These are phyloP conservation scores for Phrynocephalus vlangalii DNA, from an alignment of 2,797 vertebrate genomes.

Conservation along the genomic window DNA sequence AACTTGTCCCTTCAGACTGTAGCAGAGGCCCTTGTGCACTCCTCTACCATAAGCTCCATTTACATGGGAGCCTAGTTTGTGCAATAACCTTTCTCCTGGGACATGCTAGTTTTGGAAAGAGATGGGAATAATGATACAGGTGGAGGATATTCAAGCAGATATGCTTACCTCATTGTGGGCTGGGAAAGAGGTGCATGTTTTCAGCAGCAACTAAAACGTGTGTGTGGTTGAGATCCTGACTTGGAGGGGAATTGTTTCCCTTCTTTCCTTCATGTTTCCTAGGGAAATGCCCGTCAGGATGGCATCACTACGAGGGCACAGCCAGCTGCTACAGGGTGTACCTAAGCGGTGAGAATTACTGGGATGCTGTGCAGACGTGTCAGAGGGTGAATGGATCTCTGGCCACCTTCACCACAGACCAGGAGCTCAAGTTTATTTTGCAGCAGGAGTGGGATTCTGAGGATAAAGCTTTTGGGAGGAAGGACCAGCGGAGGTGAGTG, in stretches of 20 bases:
- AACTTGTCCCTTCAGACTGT: not conserved
- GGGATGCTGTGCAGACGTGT: constrained; percentile 96
- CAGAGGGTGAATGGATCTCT: constrained; percentile 94
- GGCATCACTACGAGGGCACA: constrained; percentile 98
- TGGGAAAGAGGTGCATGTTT: not conserved
- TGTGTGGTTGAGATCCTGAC: constrained; percentile 72
- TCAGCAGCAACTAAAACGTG: not conserved
- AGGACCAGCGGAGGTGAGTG: constrained; percentile 92
- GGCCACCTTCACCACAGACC: constrained; percentile 94
- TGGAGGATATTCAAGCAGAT: too few species aligned
- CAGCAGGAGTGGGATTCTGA: constrained; percentile 96
- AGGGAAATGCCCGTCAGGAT: constrained; percentile 98
- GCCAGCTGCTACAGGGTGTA: constrained; percentile 98
- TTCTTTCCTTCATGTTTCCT: constrained; percentile 80
- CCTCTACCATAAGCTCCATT: not conserved
- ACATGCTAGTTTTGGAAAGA: not conserved
- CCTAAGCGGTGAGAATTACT: constrained; percentile 94
- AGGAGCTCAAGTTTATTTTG: constrained; percentile 96
- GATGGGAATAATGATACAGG: too few species aligned
- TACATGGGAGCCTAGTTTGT: not conserved
- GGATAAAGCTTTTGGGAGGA: constrained; percentile 87
- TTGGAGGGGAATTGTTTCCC: constrained; percentile 76
- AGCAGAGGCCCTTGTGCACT: too few species aligned
- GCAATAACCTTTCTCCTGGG: not conserved
- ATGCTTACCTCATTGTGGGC: too few species aligned